Percentiles rank a stretch among this genome's conserved stretches.
Evolutionary conservation across 1,140 invertebrate genomes (phyloP).

Genomic region (Drosophila pseudoobscura): DNA sequence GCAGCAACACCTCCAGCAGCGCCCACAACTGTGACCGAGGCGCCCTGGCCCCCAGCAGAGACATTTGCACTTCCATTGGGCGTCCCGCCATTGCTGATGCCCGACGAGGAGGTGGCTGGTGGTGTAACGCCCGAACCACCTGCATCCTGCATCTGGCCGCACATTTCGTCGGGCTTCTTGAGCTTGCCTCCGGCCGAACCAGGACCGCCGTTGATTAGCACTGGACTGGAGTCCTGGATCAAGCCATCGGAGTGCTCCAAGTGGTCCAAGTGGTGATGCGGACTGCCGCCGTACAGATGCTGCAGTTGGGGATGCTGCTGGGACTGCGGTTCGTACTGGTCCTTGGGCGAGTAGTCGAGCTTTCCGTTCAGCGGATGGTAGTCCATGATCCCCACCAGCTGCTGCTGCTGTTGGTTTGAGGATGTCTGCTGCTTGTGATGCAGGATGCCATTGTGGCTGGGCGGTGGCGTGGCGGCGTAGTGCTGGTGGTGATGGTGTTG

Average conservation of each 20-base stretch:
- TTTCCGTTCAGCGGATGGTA: slow-evolving; percentile 75
- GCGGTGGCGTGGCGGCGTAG: slow-evolving; percentile 64
- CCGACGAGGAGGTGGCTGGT: slow-evolving; percentile 13
- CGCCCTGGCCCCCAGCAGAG: slow-evolving; percentile 15
- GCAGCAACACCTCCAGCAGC: slow-evolving; percentile 31
- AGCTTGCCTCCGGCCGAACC: slow-evolving; percentile 51
- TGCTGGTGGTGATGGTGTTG: slow-evolving; percentile 52
- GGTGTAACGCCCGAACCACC: slow-evolving; percentile 15
- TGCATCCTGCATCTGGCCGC: slow-evolving; percentile 47
- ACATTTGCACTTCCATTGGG: slow-evolving; percentile 43
- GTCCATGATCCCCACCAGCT: slow-evolving; percentile 69
- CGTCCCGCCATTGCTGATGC: slow-evolving; percentile 25
- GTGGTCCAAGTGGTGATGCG: slow-evolving; percentile 54
- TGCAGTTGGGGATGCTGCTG: slow-evolving; percentile 51
- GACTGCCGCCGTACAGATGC: slow-evolving; percentile 71
- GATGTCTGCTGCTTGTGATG: slow-evolving; percentile 59
- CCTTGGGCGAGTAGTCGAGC: slow-evolving; percentile 77
- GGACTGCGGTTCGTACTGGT: slow-evolving; percentile 70
- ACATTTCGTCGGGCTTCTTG: slow-evolving; percentile 74
- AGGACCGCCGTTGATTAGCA: slow-evolving; percentile 44
- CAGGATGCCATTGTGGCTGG: slow-evolving; percentile 67
- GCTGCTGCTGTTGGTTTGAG: slow-evolving; percentile 51
- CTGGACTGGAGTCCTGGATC: slow-evolving; percentile 43
- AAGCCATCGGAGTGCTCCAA: slow-evolving; percentile 56
- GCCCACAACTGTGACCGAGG: slow-evolving; percentile 5